Evolutionary conservation across 2,113 vertebrate species (phyloP).

Genomic region (Tupaia tana): DNA sequence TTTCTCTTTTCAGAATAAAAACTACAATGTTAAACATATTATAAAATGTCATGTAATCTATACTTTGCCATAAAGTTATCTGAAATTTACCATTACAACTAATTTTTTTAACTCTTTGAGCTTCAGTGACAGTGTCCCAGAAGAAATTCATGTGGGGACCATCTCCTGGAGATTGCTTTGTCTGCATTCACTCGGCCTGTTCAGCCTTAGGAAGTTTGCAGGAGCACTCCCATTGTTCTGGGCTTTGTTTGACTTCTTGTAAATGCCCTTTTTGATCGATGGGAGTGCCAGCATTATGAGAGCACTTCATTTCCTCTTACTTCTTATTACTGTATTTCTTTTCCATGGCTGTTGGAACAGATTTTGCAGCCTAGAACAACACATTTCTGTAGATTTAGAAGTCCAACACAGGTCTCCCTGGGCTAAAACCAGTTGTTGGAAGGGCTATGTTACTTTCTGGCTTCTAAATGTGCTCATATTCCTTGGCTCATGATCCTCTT

Average conservation of each 20-base stretch:
- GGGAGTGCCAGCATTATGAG: background rate
- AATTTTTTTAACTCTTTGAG: background rate
- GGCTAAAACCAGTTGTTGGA: background rate
- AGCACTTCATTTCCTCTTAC: background rate
- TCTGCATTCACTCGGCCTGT: background rate
- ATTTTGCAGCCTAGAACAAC: background rate
- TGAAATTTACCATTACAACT: background rate
- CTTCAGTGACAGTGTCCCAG: background rate
- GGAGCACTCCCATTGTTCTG: background rate
- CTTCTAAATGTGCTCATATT: background rate
- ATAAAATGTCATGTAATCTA: background rate
- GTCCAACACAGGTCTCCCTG: background rate
- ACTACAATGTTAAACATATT: background rate
- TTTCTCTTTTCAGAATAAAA: constrained; percentile 8
- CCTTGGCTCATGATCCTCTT: background rate
- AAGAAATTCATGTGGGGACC: background rate
- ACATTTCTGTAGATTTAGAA: background rate
- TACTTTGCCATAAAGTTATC: background rate
- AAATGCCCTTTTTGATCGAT: background rate
- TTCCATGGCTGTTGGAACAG: background rate
- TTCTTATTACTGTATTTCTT: background rate
- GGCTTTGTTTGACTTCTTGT: background rate
- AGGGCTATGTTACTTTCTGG: background rate
- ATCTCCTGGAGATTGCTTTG: background rate
- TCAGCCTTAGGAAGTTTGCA: background rate